Percentiles rank a stretch among this genome's conserved stretches.
phyloP scores from a whole-genome alignment of 2,113 vertebrate genomes.

The Etia nguti region DNA sequence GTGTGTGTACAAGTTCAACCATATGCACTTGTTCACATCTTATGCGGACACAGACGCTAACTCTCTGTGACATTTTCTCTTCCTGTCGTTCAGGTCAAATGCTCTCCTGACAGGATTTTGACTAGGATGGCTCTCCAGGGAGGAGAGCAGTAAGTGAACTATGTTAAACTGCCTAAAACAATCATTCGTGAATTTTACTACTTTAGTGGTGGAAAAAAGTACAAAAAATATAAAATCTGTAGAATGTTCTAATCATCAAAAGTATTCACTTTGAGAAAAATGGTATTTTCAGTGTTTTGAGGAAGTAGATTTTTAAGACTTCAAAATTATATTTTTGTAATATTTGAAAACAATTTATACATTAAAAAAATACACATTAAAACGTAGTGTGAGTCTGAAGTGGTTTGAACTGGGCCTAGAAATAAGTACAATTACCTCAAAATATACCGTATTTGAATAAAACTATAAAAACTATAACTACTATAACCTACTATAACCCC shows the following conservation, averaged over 20 bases:
- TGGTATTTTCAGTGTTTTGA: neutral
- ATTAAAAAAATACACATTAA: neutral
- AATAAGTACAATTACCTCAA: neutral
- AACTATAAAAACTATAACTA: neutral
- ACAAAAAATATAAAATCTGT: neutral
- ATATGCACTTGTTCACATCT: neutral
- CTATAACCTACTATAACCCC: neutral
- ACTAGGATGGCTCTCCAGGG: neutral
- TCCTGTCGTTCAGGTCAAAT: conserved; percentile 8
- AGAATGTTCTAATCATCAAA: neutral
- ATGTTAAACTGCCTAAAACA: neutral
- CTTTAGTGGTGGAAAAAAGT: neutral
- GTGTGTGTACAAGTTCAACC: neutral
- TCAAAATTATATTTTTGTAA: neutral
- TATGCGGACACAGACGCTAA: neutral
- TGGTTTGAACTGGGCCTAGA: neutral
- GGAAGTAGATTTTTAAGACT: neutral
- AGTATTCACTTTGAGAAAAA: neutral
- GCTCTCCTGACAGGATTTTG: neutral
- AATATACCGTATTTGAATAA: neutral
- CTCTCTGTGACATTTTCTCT: neutral
- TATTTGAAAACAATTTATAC: neutral
- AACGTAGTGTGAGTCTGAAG: neutral
- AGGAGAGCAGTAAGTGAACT: neutral
- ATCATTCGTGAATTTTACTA: neutral